phyloP scores from a whole-genome alignment of 2,888 invertebrate genomes.

The Diarsia brunnea region DNA sequence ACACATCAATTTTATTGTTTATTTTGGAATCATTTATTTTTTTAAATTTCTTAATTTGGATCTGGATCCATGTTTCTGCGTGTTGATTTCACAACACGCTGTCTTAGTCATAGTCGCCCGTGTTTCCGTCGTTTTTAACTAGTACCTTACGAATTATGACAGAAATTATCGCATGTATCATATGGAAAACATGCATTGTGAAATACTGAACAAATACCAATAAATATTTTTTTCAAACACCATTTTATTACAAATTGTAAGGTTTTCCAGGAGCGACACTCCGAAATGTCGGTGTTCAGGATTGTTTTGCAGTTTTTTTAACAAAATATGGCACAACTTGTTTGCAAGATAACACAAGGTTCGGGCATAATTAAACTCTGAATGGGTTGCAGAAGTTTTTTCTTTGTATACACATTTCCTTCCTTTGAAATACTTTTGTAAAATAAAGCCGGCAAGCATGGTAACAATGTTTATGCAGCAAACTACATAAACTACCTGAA shows the following conservation, averaged over 20 bases:
- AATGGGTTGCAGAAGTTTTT: neutral
- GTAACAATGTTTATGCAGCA: neutral
- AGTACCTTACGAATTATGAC: slow-evolving; percentile 27
- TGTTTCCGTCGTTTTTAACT: neutral
- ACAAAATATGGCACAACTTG: slow-evolving; percentile 17
- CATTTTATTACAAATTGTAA: neutral
- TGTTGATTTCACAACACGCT: slow-evolving; percentile 24
- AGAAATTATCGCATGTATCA: neutral
- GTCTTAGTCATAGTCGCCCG: neutral
- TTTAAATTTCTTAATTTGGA: too few relatives aligned
- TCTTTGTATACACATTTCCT: neutral
- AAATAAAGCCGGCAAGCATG: neutral
- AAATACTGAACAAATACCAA: slow-evolving; percentile 1
- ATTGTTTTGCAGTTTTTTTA: neutral
- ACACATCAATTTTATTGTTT: too few relatives aligned
- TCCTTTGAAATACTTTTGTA: neutral
- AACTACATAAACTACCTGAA: neutral
- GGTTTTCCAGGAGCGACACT: neutral
- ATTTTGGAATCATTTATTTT: too few relatives aligned
- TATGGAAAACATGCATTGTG: neutral
- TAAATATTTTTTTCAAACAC: neutral
- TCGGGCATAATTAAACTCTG: neutral
- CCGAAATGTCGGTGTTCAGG: neutral
- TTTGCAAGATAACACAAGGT: slow-evolving; percentile 18
- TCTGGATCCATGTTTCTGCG: neutral